These are phyloP conservation scores for Proisotoma minuta DNA, from an alignment of 2,888 invertebrate species.

Conservation along the genomic window DNA sequence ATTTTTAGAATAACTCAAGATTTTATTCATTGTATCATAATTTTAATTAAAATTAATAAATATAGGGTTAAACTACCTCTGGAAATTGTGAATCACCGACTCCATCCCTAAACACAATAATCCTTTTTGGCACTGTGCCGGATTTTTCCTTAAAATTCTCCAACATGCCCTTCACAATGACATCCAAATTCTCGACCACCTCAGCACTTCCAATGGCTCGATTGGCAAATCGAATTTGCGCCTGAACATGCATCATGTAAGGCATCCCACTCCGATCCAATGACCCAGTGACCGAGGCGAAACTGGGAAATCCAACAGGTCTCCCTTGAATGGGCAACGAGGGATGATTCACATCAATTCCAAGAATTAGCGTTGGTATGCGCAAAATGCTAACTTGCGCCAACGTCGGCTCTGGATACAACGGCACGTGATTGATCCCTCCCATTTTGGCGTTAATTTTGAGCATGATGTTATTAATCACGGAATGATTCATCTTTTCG, in stretches of 20 bases:
- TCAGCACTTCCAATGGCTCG: slow-evolving; percentile 16
- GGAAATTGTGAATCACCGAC: slow-evolving; percentile 51
- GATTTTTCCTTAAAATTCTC: slow-evolving; percentile 25
- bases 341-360: slow-evolving; percentile 55
- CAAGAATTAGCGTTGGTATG: slow-evolving; percentile 52
- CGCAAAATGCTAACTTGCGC: slow-evolving; percentile 35
- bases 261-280: slow-evolving; percentile 33
- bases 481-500: slow-evolving; percentile 37
- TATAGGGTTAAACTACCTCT: slow-evolving; percentile 46
- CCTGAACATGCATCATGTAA: slow-evolving; percentile 35
- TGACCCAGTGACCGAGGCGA: slow-evolving; percentile 30
- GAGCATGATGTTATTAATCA: slow-evolving; percentile 48
- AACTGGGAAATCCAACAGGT: slow-evolving; percentile 14
- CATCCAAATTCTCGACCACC: slow-evolving; percentile 19
- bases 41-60: no score
- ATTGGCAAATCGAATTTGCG: slow-evolving; percentile 15
- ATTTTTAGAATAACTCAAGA: neutral
- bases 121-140: slow-evolving; percentile 47
- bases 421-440: slow-evolving; percentile 49
- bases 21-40: neutral
- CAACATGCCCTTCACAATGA: slow-evolving; percentile 44
- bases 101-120: slow-evolving; percentile 51
- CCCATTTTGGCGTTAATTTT: slow-evolving; percentile 53
- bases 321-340: slow-evolving; percentile 48
- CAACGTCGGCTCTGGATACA: neutral